A percentile compares a stretch with the other conserved stretches of the same genome.
phyloP scores from a whole-genome alignment of 2,888 invertebrate species.

The Drosophila emarginata region DNA sequence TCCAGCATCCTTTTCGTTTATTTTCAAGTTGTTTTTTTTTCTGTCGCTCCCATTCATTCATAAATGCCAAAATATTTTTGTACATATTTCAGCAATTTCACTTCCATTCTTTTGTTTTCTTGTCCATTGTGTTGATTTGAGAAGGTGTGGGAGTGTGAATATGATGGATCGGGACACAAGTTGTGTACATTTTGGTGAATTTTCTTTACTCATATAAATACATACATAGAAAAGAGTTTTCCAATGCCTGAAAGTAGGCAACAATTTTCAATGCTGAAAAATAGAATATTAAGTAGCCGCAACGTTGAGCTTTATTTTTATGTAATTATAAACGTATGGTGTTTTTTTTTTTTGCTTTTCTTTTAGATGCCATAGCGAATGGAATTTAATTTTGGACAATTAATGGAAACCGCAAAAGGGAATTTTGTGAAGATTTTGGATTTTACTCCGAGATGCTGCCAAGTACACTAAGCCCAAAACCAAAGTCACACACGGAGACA shows the following conservation, averaged over 20 bases:
- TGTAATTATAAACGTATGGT: conserved; percentile 1
- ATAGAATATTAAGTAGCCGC: conserved; percentile 34
- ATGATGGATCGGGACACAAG: background rate
- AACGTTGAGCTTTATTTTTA: conserved; percentile 17
- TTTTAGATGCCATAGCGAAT: conserved; percentile 22
- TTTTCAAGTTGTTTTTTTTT: background rate
- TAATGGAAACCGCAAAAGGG: conserved; percentile 28
- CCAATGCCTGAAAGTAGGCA: conserved; percentile 45
- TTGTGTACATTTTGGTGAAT: background rate
- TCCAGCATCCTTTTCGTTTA: background rate
- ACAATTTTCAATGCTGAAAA: conserved; percentile 15
- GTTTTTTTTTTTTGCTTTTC: conserved; percentile 31
- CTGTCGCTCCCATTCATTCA: background rate
- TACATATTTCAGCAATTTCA: conserved; percentile 12
- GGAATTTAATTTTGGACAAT: conserved; percentile 19
- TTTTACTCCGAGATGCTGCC: conserved; percentile 26
- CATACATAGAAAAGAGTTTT: conserved; percentile 1
- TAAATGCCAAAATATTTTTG: conserved; percentile 15
- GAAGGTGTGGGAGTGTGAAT: background rate
- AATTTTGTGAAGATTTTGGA: conserved; percentile 21
- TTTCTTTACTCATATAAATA: conserved; percentile 13
- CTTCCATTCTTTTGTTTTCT: conserved; percentile 6
- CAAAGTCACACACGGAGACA: background rate
- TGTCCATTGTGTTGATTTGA: background rate
- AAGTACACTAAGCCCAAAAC: conserved; percentile 8